phyloP scores from a whole-genome alignment of 37 sponge, comb jelly and placozoan species.

The Diacarnus erythraeanus region DNA sequence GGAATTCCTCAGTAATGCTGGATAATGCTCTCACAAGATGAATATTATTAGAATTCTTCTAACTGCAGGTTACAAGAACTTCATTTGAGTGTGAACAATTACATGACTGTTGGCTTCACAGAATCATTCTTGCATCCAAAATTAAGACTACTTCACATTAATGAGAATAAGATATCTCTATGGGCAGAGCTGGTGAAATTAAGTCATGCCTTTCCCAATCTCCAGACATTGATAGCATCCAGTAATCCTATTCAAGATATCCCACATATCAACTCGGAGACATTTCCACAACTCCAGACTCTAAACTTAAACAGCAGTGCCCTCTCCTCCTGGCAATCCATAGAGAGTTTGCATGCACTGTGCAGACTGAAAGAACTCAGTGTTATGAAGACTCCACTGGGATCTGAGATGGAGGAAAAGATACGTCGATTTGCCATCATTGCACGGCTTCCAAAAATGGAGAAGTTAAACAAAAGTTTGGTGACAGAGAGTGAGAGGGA shows the following conservation, averaged over 20 bases:
- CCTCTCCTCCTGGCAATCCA: conserved; percentile 29
- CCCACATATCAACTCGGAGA: background rate
- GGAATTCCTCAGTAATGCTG: conserved; percentile 19
- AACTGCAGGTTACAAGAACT: conserved; percentile 54
- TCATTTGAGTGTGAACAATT: conserved; percentile 43
- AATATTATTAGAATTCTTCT: too few relatives aligned
- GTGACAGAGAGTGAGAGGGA: conserved; percentile 50
- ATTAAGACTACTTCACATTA: conserved; percentile 34
- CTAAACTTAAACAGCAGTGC: conserved; percentile 42
- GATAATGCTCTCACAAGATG: background rate
- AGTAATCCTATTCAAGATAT: conserved; percentile 24
- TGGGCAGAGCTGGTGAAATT: conserved; percentile 42
- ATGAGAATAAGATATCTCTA: conserved; percentile 25
- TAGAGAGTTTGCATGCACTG: conserved; percentile 30
- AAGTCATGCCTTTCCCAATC: conserved; percentile 48
- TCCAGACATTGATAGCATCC: conserved; percentile 18
- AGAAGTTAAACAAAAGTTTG: conserved; percentile 49
- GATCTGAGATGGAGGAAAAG: conserved; percentile 31
- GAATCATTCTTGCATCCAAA: conserved; percentile 6
- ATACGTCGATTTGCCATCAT: conserved; percentile 47
- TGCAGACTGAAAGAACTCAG: conserved; percentile 27
- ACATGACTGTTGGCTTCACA: conserved; percentile 22
- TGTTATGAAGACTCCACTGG: conserved; percentile 36
- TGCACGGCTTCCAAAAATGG: conserved; percentile 37
- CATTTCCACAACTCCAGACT: conserved; percentile 13